Evolutionary conservation across 2,797 vertebrate genomes (phyloP), one percentile per base, ranked within the genome.

Genomic region (Schizopygopsis pylzovi): DNA sequence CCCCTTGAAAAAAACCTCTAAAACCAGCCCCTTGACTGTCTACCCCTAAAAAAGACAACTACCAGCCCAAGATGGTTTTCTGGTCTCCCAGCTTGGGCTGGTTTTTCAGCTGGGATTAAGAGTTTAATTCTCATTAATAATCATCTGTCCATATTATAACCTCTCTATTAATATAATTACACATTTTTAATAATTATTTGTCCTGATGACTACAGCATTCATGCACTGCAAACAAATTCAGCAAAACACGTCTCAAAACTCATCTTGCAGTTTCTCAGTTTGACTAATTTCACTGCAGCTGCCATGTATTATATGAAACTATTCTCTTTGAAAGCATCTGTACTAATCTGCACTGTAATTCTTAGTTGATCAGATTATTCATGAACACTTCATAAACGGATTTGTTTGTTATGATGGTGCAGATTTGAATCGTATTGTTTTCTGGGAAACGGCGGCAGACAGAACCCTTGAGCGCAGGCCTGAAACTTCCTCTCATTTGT

Each of bases 401-500:
- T 25, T 72, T 82, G 77, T 68, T 80, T 67, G 33, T 82, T 79
- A 45, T 80, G 52, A 77, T 65, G 56, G 45, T 15, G 63, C 59
- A 33, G 37, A 83, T 87, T 83, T 83, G 54, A 77, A 82, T 41
- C 2, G 6, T 25, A 45, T 75, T 76, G 81, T 77, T 89, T 85
- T 86, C 73, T 84, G 71, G 25, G 54, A 83, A 88, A 73, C 59
- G 1, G 25, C 8, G 12, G 20, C 25, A 49, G 37, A 73, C 11
- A 1, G n/a, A 41, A 77, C 25, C 11, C 6, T 56, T 59, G n/a
- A 70, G 67, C 28, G 1, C 39, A 85, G 77, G 83, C 76, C 82
- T 72, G 56, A 85, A 85, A 85, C 83, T 84, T 84, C 83, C 71
- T 45, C 85, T 85, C 4, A 67, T 87, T 88, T 88, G 45, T 37